phyloP scores from a whole-genome alignment of 1,140 invertebrate species.

The Pygmarrhopalites habei region DNA sequence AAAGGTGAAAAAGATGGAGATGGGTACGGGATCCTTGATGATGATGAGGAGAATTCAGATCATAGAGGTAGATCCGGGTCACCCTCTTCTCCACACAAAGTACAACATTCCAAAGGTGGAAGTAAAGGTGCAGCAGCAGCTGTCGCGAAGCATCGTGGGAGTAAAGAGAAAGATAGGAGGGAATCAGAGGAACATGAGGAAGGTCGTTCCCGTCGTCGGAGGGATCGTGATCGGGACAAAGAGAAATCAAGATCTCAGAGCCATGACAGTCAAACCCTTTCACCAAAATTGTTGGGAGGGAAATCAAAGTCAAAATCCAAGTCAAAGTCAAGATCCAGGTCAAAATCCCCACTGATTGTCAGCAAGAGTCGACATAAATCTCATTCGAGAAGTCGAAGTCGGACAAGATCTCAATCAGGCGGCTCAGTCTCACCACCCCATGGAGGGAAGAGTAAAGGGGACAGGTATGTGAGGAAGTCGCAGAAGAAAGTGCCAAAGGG shows the following conservation, averaged over 20 bases:
- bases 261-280: not conserved
- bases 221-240: not conserved
- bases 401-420: constrained; percentile 7
- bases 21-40: not conserved
- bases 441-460: constrained; percentile 2
- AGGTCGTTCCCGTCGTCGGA: not conserved
- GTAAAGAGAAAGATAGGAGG: not conserved
- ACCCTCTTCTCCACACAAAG: no score
- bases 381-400: not conserved
- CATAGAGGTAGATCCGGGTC: no score
- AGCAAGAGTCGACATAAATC: constrained; percentile 4
- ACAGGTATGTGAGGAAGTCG: not conserved
- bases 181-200: not conserved
- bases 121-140: not conserved
- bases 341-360: constrained; percentile 2
- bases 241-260: not conserved
- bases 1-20: constrained; percentile 16
- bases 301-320: constrained; percentile 20
- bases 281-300: not conserved
- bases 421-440: constrained; percentile 7
- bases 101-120: not conserved
- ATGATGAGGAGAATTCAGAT: not conserved
- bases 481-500: constrained; percentile 10
- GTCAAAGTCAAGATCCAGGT: constrained; percentile 17
- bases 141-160: not conserved